Evolutionary conservation across 2,797 vertebrate genomes (phyloP).

Genomic region (Potorous gilbertii): DNA sequence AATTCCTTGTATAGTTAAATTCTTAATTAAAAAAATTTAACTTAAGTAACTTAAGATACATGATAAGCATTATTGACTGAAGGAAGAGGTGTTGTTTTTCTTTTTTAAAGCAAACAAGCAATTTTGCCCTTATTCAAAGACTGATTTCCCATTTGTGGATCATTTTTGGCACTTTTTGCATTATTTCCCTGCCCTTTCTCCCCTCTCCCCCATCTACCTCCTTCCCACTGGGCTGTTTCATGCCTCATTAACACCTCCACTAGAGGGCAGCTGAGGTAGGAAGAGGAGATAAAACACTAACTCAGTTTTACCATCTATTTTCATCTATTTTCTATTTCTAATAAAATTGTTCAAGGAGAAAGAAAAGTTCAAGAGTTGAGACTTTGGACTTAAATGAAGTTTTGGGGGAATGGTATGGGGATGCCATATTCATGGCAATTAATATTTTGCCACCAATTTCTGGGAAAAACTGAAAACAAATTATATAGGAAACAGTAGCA

Average conservation of each 20-base stretch:
- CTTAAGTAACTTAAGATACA: background rate
- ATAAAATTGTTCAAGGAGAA: conserved; percentile 45
- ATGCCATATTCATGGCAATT: background rate
- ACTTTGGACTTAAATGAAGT: conserved; percentile 15
- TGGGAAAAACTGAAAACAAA: conserved; percentile 41
- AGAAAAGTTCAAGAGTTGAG: background rate
- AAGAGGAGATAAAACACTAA: conserved; percentile 14
- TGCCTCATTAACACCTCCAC: conserved; percentile 51
- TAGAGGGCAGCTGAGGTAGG: conserved; percentile 58
- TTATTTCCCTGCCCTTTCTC: background rate
- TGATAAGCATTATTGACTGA: background rate
- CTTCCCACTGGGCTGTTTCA: background rate
- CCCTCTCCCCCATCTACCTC: background rate
- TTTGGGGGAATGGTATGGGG: background rate
- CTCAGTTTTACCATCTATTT: background rate
- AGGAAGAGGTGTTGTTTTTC: background rate
- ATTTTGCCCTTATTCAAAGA: background rate
- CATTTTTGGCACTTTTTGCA: background rate
- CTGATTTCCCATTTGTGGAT: background rate
- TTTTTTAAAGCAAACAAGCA: conserved; percentile 14
- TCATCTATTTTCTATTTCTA: background rate
- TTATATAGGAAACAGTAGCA: background rate
- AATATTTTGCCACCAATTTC: conserved; percentile 25
- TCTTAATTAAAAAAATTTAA: background rate
- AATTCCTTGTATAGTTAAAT: background rate